Conservation (phyloP, 2,113 vertebrate species). For the Odontesthes bonariensis region DNA sequence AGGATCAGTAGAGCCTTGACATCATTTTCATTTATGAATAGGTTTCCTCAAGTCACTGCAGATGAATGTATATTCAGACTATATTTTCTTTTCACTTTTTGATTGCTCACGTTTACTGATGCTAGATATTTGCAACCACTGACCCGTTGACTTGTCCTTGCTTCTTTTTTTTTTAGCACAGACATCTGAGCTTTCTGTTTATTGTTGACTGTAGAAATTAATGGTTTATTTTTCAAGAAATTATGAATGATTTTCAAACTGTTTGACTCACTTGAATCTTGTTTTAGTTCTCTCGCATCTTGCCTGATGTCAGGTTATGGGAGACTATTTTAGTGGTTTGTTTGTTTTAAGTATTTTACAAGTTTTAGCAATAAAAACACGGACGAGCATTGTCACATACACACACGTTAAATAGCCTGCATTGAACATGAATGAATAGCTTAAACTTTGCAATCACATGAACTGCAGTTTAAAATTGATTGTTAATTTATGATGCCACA, state of each 20-base stretch:
- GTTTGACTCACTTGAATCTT: slow-evolving; percentile 69
- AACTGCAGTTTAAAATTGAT: slow-evolving; percentile 63
- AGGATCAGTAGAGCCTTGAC: slow-evolving; percentile 6
- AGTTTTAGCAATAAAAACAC: slow-evolving; percentile 48
- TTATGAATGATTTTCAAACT: slow-evolving; percentile 56
- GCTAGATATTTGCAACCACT: slow-evolving; percentile 29
- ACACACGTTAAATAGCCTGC: slow-evolving; percentile 69
- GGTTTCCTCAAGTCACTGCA: slow-evolving; percentile 48
- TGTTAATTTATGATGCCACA: slow-evolving; percentile 81
- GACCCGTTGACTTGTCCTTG: neutral
- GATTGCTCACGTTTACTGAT: slow-evolving; percentile 49
- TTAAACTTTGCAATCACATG: slow-evolving; percentile 53
- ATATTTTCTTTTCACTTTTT: slow-evolving; percentile 52
- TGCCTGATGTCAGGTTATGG: slow-evolving; percentile 33
- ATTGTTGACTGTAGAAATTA: slow-evolving; percentile 19
- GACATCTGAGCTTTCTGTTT: slow-evolving; percentile 7
- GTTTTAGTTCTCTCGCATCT: slow-evolving; percentile 55
- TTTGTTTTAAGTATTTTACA: slow-evolving; percentile 32
- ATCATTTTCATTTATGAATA: slow-evolving; percentile 20
- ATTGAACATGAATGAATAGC: slow-evolving; percentile 57
- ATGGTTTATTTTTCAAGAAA: slow-evolving; percentile 37
- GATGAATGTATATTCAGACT: slow-evolving; percentile 78
- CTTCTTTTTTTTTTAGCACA: too few species aligned
- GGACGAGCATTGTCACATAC: slow-evolving; percentile 28
- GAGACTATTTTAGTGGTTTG: slow-evolving; percentile 39